Evolutionary conservation across 2,113 vertebrate genomes (phyloP).

Genomic region (Xiphophorus maculatus): DNA sequence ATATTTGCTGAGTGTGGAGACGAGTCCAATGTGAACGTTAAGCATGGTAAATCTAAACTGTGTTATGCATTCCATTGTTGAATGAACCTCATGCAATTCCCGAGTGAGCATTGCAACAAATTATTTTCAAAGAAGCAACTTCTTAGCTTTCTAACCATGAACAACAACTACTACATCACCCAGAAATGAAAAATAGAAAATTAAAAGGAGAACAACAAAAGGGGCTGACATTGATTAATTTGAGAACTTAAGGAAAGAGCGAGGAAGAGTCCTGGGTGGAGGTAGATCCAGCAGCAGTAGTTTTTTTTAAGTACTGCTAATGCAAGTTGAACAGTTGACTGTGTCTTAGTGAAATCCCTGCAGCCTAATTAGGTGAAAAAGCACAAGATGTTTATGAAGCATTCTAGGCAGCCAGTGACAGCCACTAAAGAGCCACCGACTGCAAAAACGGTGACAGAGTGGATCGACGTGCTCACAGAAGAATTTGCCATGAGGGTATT

Average conservation of each 20-base stretch:
- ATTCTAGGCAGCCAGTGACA: conserved; percentile 69
- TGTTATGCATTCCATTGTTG: conserved; percentile 6
- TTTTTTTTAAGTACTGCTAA: conserved; percentile 19
- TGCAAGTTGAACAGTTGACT: conserved; percentile 32
- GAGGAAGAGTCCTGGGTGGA: conserved; percentile 3
- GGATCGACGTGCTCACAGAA: conserved; percentile 66
- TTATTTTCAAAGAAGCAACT: conserved; percentile 21
- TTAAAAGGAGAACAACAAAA: neutral
- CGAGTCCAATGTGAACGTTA: conserved; percentile 5
- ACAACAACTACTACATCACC: conserved; percentile 3
- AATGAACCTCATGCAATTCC: conserved; percentile 3
- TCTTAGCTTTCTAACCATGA: conserved; percentile 30
- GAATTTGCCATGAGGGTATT: conserved; percentile 70
- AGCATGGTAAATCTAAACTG: conserved; percentile 26
- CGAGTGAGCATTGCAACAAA: neutral
- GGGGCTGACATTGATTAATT: conserved; percentile 15
- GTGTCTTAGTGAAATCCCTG: conserved; percentile 75
- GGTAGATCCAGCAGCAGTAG: conserved; percentile 1
- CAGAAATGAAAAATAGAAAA: neutral
- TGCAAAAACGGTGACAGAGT: conserved; percentile 69
- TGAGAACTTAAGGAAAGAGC: neutral
- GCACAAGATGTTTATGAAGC: conserved; percentile 79
- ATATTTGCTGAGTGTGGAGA: conserved; percentile 19
- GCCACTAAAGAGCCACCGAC: conserved; percentile 77
- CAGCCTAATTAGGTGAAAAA: conserved; percentile 82